Percentiles rank a stretch among this genome's conserved stretches.
phyloP scores from a whole-genome alignment of 2,888 invertebrate genomes.

The Stratiomys singularior region DNA sequence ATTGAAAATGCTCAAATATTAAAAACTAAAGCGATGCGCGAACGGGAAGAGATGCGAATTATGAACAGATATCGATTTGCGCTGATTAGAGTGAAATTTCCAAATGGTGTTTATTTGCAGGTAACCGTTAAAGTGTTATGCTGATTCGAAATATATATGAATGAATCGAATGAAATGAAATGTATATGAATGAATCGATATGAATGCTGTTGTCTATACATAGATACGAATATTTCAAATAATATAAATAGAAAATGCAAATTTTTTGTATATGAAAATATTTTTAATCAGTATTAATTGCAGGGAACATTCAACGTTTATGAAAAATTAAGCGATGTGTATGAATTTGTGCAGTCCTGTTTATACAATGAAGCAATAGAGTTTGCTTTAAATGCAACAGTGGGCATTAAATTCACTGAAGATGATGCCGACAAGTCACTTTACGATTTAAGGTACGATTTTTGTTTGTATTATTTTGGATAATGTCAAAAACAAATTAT shows the following conservation, averaged over 20 bases:
- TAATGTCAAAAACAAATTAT: slow-evolving; percentile 25
- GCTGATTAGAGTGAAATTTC: slow-evolving; percentile 86
- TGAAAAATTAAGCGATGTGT: slow-evolving; percentile 79
- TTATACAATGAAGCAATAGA: slow-evolving; percentile 75
- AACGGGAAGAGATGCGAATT: slow-evolving; percentile 85
- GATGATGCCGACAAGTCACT: slow-evolving; percentile 78
- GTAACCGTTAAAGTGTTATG: slow-evolving; percentile 64
- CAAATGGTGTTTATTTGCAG: slow-evolving; percentile 85
- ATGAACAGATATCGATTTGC: slow-evolving; percentile 86
- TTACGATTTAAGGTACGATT: slow-evolving; percentile 69
- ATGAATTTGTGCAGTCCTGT: slow-evolving; percentile 83
- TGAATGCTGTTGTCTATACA: no score
- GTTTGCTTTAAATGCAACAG: slow-evolving; percentile 76
- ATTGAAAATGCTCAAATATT: slow-evolving; percentile 85
- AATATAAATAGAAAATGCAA: no score
- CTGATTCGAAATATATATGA: no score
- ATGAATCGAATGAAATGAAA: no score
- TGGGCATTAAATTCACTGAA: slow-evolving; percentile 74
- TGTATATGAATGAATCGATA: no score
- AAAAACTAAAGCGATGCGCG: slow-evolving; percentile 94
- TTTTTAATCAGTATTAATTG: not conserved
- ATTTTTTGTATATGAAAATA: no score
- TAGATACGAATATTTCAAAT: no score
- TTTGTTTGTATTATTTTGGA: not conserved
- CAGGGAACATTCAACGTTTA: slow-evolving; percentile 90